phyloP scores from a whole-genome alignment of 92 coral and sea anemone genomes.

The Palythoa caribaeorum region DNA sequence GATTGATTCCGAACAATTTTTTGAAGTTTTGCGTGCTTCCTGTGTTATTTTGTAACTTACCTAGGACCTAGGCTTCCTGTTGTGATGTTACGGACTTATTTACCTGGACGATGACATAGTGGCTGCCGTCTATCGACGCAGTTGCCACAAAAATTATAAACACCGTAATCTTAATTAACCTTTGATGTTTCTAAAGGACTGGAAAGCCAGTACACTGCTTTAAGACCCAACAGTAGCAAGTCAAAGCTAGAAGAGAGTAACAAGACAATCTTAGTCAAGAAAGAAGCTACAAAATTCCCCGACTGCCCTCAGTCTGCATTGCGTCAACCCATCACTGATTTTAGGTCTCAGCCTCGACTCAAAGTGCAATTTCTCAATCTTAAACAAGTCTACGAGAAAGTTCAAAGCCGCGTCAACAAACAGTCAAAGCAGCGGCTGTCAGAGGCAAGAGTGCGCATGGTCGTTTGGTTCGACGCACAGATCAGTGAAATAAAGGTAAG shows the following conservation, averaged over 20 bases:
- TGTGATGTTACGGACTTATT: too few species aligned
- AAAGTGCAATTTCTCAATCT: conserved; percentile 50
- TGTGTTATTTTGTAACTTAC: too few species aligned
- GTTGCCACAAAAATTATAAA: too few species aligned
- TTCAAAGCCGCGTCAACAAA: conserved; percentile 91
- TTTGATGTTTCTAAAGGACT: not conserved
- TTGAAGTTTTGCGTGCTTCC: too few species aligned
- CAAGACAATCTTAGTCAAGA: conserved; percentile 1
- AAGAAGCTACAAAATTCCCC: not conserved
- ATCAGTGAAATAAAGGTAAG: conserved; percentile 48
- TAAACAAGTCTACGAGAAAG: conserved; percentile 83
- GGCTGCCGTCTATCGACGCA: too few species aligned
- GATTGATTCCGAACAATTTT: too few species aligned
- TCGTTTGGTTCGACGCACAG: conserved; percentile 81
- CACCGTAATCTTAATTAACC: not conserved
- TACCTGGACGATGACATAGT: too few species aligned
- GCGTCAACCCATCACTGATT: not conserved
- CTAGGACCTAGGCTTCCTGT: too few species aligned
- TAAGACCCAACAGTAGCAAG: not conserved
- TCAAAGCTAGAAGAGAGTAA: conserved; percentile 3
- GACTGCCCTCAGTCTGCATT: not conserved
- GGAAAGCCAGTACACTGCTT: not conserved
- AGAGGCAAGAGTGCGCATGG: conserved; percentile 86
- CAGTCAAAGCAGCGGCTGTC: conserved; percentile 88
- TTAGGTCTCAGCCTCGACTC: conserved; percentile 4